Evolutionary conservation across 2,888 invertebrate genomes (phyloP).

Genomic region (Pegoplata infirma): DNA sequence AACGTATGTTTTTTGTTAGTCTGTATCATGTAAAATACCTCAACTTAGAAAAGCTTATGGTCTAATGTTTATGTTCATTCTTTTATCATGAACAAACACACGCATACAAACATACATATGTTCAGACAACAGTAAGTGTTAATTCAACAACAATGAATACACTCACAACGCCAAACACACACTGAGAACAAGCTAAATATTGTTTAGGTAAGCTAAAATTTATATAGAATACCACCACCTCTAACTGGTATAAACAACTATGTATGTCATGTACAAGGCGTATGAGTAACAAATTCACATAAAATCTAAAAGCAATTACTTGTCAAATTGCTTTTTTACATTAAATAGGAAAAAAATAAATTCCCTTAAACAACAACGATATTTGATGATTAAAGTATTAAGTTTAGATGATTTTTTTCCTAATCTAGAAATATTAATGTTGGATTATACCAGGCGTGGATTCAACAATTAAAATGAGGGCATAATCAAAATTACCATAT

Average conservation of each 20-base stretch:
- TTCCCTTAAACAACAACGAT: background rate
- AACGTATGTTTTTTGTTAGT: too few species aligned
- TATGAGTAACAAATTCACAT: constrained; percentile 32
- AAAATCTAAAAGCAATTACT: constrained; percentile 57
- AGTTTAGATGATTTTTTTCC: too few species aligned
- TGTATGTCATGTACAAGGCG: background rate
- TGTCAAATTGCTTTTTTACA: background rate
- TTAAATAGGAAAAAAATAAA: background rate
- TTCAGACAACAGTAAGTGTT: constrained; percentile 30
- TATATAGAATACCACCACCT: constrained; percentile 35
- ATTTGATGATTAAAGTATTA: background rate
- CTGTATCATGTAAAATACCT: constrained; percentile 34
- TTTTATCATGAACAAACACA: constrained; percentile 4
- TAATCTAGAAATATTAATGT: too few species aligned
- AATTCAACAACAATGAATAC: constrained; percentile 38
- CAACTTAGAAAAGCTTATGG: constrained; percentile 43
- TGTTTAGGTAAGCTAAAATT: constrained; percentile 53
- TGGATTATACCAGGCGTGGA: too few species aligned
- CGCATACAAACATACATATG: background rate
- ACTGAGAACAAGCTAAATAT: background rate
- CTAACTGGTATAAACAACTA: background rate
- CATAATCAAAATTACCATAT: too few species aligned
- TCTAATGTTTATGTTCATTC: constrained; percentile 46
- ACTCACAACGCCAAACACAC: background rate
- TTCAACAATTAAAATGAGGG: too few species aligned